Base-by-base conservation (phyloP, 2,888 invertebrate genomes). In the Dasysyrphus albostriatus region DNA sequence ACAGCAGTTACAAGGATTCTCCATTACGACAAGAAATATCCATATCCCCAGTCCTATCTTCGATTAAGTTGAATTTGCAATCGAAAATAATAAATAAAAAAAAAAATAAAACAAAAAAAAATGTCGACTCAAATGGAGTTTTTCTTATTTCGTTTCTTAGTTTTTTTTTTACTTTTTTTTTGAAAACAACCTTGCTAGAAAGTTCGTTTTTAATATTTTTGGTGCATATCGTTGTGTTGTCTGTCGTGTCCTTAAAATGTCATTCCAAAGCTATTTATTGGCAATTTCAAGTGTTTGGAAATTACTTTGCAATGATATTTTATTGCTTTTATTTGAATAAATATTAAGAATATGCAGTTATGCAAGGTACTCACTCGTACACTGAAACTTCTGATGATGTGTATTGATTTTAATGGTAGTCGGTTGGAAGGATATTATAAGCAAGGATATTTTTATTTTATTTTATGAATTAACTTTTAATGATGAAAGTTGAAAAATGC, bases 1-100 rank as follows among this genome's bases (percentile, higher is more conserved):
- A 59, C 75, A 70, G 69, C 65, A 70, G 75, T 81, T 81, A 81
- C 82, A 83, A 77, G 76, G 76, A 73, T 77, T 83, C 82, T 83
- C 82, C 82, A 83, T 83, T 77, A 83, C 58, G 61, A 67, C 61
- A 29, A 72, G 29, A 49, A 54, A 67, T 59, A 39, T 39, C 47
- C 37, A 19, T 37, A 54, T 69, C 69, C 54, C 54, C 54, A 67
- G 49, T 67, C 29, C 65, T 42, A 75, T 65, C 42, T 76, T 63
- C 72, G 56, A 72, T 73, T 59, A 49, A 74, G 65, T 47, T 70
- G 69, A 77, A 70, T 73, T 56, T 34, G 58, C 54, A 44, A 59
- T 58, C 39, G 32, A 49, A 67, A 65, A 56, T 44, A 51, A n/a
- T 56, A 24, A 69, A 63, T 37, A 39, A 42, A 32, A 69, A 63